Evolutionary conservation across 2,797 vertebrate genomes (phyloP).

Genomic region (Triplophysa yarkandensis): DNA sequence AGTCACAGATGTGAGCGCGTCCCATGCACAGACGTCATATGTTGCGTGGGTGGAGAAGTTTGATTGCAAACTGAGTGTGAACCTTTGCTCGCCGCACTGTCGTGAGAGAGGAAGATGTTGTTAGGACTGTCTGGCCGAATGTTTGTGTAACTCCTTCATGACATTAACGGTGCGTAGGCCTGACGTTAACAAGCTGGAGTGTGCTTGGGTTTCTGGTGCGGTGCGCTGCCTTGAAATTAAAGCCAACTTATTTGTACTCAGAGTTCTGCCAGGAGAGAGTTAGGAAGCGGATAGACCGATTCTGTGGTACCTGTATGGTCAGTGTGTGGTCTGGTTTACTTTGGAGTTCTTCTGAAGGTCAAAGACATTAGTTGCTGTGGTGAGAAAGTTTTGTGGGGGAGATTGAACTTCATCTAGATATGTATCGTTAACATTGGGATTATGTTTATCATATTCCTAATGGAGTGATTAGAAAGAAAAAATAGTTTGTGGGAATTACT

Average conservation of each 20-base stretch:
- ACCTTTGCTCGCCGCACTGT: slow-evolving; percentile 44
- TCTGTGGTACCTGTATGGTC: slow-evolving; percentile 39
- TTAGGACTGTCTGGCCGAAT: slow-evolving; percentile 62
- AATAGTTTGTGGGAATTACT: no score
- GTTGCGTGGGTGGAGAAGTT: slow-evolving; percentile 51
- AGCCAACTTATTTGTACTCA: slow-evolving; percentile 50
- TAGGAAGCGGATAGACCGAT: slow-evolving; percentile 33
- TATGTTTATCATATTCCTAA: background rate
- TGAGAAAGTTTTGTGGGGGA: slow-evolving; percentile 16
- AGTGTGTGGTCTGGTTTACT: slow-evolving; percentile 50
- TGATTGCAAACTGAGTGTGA: slow-evolving; percentile 53
- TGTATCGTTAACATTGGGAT: background rate
- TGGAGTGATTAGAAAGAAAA: no score
- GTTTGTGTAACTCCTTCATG: slow-evolving; percentile 76
- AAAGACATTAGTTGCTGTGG: slow-evolving; percentile 40
- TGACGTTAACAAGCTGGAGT: slow-evolving; percentile 67
- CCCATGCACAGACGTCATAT: slow-evolving; percentile 52
- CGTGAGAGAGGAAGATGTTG: slow-evolving; percentile 55
- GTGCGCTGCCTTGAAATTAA: slow-evolving; percentile 53
- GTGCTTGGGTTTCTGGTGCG: slow-evolving; percentile 50
- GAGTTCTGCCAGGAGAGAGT: slow-evolving; percentile 44
- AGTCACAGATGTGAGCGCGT: slow-evolving; percentile 56
- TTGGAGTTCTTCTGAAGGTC: slow-evolving; percentile 50
- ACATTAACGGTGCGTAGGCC: slow-evolving; percentile 69
- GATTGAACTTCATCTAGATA: background rate